Evolutionary conservation across 2,113 vertebrate genomes (phyloP).

Genomic region (Melanocharis versteri): DNA sequence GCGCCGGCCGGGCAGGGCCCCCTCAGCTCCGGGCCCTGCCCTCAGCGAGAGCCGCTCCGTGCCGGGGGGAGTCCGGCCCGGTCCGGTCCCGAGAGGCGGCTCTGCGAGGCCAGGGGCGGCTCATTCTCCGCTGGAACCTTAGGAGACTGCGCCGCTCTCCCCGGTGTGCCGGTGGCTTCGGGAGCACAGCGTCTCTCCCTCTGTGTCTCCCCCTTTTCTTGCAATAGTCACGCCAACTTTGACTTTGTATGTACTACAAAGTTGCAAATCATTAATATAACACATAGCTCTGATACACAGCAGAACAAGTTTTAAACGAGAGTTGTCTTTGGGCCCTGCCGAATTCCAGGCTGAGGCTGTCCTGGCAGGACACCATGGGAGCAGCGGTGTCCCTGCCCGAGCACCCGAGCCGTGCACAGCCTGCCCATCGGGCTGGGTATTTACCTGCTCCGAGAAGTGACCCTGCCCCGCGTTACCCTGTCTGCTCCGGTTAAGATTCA

Average conservation of each 20-base stretch:
- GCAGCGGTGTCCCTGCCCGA: neutral
- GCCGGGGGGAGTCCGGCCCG: neutral
- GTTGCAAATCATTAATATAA: neutral
- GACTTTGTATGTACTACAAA: neutral
- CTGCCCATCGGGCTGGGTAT: neutral
- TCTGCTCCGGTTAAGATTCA: neutral
- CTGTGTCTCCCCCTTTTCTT: accelerated
- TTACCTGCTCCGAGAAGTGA: neutral
- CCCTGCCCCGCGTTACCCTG: neutral
- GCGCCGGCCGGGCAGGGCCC: no score
- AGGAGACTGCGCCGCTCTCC: neutral
- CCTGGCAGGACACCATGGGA: accelerated
- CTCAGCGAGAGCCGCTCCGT: neutral
- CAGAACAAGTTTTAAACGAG: no score
- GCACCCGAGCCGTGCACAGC: neutral
- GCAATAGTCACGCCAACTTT: neutral
- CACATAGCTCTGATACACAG: accelerated
- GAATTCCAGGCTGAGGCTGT: neutral
- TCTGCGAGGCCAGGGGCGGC: neutral
- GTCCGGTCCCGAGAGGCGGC: no score
- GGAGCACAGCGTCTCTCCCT: accelerated
- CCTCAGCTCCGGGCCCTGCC: no score
- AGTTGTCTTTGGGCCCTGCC: neutral
- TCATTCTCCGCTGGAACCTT: neutral
- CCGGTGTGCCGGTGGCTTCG: neutral